A percentile compares a stretch with the other conserved stretches of the same genome.
These are phyloP conservation scores for Entomobrya multifasciata DNA, from an alignment of 2,888 invertebrate species.

Conservation along the genomic window DNA sequence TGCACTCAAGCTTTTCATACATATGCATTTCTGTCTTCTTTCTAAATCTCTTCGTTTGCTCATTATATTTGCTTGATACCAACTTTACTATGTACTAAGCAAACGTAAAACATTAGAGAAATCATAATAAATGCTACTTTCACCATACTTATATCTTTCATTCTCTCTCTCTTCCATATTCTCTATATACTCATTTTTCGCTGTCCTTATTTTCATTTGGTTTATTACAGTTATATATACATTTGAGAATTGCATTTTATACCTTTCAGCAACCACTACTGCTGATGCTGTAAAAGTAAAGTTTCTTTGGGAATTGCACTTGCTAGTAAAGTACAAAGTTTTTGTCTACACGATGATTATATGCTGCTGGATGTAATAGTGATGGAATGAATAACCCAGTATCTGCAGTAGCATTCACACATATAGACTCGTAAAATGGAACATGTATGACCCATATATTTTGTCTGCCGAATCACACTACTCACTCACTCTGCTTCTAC, in stretches of 20 bases:
- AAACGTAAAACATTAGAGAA: conserved; percentile 25
- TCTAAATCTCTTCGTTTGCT: neutral
- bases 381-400: conserved; percentile 17
- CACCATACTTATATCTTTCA: neutral
- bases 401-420: conserved; percentile 1
- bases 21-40: neutral
- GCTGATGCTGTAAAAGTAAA: neutral
- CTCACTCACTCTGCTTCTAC: neutral
- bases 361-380: too few relatives aligned
- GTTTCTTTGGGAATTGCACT: neutral
- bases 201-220: conserved; percentile 49
- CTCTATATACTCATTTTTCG: neutral
- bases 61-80: neutral
- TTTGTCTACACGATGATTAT: neutral
- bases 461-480: too few relatives aligned
- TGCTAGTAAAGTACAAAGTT: neutral
- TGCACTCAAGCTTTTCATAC: neutral
- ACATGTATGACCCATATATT: too few relatives aligned
- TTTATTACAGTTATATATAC: conserved; percentile 31
- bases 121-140: conserved; percentile 34
- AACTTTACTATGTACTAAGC: neutral
- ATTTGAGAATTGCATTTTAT: neutral
- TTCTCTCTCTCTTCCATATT: neutral
- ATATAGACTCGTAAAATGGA: neutral
- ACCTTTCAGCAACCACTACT: neutral